Conservation (phyloP, 2,888 invertebrate genomes). For the Eilema caniola region DNA sequence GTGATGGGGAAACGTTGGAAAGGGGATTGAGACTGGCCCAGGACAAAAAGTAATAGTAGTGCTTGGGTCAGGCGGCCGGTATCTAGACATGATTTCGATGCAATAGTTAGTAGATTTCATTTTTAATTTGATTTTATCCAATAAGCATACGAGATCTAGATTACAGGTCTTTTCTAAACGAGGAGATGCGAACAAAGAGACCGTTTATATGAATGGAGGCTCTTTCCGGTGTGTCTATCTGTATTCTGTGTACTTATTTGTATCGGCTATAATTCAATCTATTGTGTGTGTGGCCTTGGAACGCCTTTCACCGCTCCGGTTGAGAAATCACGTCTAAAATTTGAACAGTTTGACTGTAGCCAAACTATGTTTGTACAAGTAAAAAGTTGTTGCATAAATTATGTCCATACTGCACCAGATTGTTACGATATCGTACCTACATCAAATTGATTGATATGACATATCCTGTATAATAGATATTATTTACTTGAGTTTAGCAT, state of each 20-base stretch:
- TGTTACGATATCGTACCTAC: neutral
- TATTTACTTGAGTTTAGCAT: neutral
- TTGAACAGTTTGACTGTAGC: constrained; percentile 50
- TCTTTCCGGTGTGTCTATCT: constrained; percentile 69
- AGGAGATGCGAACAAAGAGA: constrained; percentile 73
- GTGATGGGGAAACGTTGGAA: neutral
- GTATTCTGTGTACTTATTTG: constrained; percentile 57
- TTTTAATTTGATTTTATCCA: constrained; percentile 30
- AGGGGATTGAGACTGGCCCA: too few species aligned
- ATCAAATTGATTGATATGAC: too few species aligned
- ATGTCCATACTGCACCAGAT: constrained; percentile 28
- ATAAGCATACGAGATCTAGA: constrained; percentile 48
- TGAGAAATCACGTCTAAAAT: constrained; percentile 73
- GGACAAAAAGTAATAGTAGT: too few species aligned
- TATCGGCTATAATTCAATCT: constrained; percentile 66
- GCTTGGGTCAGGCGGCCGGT: too few species aligned
- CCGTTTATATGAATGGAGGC: constrained; percentile 74
- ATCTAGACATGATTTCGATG: too few species aligned
- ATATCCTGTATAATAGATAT: neutral
- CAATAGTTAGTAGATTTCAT: neutral
- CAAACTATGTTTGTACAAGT: constrained; percentile 41
- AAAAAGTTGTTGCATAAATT: constrained; percentile 53
- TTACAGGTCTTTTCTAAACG: constrained; percentile 62
- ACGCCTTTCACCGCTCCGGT: constrained; percentile 78
- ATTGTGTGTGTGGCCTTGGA: constrained; percentile 74